These are phyloP conservation scores for Zaprionus nigranus DNA, from an alignment of 1,140 invertebrate species.

Conservation along the genomic window DNA sequence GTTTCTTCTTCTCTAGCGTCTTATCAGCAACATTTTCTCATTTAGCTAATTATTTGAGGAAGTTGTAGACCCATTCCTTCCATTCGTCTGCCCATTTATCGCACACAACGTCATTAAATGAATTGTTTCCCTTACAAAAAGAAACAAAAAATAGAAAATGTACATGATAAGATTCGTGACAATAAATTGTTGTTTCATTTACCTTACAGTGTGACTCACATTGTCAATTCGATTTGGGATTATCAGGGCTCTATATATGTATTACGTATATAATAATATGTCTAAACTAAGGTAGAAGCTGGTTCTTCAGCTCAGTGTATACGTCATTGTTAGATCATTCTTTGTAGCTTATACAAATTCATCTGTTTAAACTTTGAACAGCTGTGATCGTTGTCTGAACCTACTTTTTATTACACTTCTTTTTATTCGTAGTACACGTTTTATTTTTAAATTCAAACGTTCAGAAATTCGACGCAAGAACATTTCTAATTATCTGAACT, in stretches of 20 bases:
- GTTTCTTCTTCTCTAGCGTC: conserved; percentile 9
- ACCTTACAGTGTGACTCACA: conserved; percentile 7
- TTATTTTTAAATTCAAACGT: background rate
- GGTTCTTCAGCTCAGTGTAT: background rate
- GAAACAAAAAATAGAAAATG: background rate
- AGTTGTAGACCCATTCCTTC: conserved; percentile 36
- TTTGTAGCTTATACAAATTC: conserved; percentile 51
- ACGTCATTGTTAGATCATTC: conserved; percentile 17
- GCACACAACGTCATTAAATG: conserved; percentile 45
- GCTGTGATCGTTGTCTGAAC: conserved; percentile 33
- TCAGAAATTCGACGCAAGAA: background rate
- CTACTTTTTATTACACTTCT: background rate
- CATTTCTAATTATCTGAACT: background rate
- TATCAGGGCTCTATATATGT: background rate
- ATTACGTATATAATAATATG: background rate
- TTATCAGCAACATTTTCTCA: conserved; percentile 62
- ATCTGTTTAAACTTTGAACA: conserved; percentile 66
- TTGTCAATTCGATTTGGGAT: conserved; percentile 4
- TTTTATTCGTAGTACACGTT: background rate
- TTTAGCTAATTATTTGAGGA: conserved; percentile 76
- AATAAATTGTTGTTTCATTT: background rate
- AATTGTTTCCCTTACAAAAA: conserved; percentile 23
- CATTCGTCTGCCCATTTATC: conserved; percentile 45
- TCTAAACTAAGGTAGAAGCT: background rate
- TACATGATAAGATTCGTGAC: conserved; percentile 14